Percentiles rank a stretch among this genome's conserved stretches.
Evolutionary conservation across 2,888 invertebrate genomes (phyloP).

Genomic region (Meta bourneti): DNA sequence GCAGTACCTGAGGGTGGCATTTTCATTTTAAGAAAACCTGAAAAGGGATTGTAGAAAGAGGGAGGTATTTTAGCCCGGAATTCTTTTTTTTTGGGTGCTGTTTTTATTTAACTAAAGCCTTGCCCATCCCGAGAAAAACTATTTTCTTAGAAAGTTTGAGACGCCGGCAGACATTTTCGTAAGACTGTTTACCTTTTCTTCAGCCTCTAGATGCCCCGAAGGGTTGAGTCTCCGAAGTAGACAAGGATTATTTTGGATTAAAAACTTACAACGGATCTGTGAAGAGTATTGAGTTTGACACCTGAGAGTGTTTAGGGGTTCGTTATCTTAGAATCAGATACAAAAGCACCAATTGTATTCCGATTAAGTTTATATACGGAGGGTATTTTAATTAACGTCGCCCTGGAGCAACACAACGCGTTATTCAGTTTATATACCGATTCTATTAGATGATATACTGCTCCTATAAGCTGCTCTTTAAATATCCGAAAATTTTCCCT

Average conservation of each 20-base stretch:
- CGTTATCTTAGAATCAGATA: no score
- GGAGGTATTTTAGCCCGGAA: conserved; percentile 6
- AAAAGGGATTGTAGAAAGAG: background rate
- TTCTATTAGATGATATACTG: no score
- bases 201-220: background rate
- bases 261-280: background rate
- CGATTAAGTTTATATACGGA: no score
- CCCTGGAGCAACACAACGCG: no score
- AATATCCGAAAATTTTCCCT: no score
- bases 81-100: background rate
- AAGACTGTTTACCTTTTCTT: conserved; percentile 11
- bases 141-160: background rate
- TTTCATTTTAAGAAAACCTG: conserved; percentile 21
- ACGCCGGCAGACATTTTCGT: background rate
- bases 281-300: background rate
- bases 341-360: no score
- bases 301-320: background rate
- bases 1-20: conserved; percentile 29
- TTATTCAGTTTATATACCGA: no score
- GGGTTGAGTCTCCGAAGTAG: background rate
- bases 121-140: background rate
- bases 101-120: conserved; percentile 17
- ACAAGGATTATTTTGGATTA: background rate
- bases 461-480: no score
- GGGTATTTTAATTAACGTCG: no score